Evolutionary conservation across 2,797 vertebrate species (phyloP).

Genomic region (Pitangus sulphuratus): DNA sequence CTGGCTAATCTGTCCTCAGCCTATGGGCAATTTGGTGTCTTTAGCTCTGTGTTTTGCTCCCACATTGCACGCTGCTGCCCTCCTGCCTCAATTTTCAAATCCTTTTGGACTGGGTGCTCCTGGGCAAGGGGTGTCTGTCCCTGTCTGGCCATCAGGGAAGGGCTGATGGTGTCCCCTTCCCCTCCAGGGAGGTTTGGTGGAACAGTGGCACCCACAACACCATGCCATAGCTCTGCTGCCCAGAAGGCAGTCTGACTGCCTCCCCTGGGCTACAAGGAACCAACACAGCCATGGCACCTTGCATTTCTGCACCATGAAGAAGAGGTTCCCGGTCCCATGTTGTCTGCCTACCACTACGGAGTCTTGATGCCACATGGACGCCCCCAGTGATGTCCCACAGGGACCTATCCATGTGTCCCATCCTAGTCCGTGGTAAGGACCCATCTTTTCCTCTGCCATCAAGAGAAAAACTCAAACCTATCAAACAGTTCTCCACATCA

Average conservation of each 20-base stretch:
- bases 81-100: not conserved
- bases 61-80: rapidly evolving
- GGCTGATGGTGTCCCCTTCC: not conserved
- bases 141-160: not conserved
- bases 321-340: not conserved
- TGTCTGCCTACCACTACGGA: not conserved
- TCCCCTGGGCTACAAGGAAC: not conserved
- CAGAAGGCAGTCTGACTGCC: rapidly evolving
- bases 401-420: not conserved
- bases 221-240: not conserved
- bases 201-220: not conserved
- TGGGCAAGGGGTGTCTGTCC: not conserved
- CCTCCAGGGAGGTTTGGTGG: not conserved
- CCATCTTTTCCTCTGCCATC: not conserved
- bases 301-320: not conserved
- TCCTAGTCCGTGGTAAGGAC: not conserved
- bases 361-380: rapidly evolving
- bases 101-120: not conserved
- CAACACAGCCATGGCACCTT: rapidly evolving
- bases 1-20: not conserved
- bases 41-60: not conserved
- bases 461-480: not conserved
- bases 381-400: rapidly evolving
- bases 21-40: not conserved
- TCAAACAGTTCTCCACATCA: not conserved